Evolutionary conservation across 2,888 invertebrate genomes (phyloP).

Genomic region (Hirtodrosophila alboralis): DNA sequence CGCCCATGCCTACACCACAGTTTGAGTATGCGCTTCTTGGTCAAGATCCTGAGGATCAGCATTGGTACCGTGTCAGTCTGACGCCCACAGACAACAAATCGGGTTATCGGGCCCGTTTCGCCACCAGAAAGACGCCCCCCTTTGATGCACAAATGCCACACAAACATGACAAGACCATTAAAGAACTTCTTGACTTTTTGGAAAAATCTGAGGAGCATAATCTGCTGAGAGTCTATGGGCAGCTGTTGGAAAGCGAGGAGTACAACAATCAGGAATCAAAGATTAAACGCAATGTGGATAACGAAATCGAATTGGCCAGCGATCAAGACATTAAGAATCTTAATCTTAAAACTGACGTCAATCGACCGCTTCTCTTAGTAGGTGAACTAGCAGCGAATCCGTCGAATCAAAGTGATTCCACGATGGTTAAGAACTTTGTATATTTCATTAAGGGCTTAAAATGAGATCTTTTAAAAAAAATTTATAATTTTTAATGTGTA

Average conservation of each 20-base stretch:
- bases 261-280: slow-evolving; percentile 13
- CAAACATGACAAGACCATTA: slow-evolving; percentile 61
- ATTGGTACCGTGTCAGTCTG: slow-evolving; percentile 65
- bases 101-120: slow-evolving; percentile 48
- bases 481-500: neutral
- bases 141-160: slow-evolving; percentile 55
- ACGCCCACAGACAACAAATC: slow-evolving; percentile 41
- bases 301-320: slow-evolving; percentile 13
- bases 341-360: slow-evolving; percentile 9
- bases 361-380: slow-evolving; percentile 30
- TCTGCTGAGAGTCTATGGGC: slow-evolving; percentile 46
- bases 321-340: neutral
- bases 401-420: slow-evolving; percentile 8
- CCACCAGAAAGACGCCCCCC: slow-evolving; percentile 59
- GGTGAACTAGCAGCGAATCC: slow-evolving; percentile 11
- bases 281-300: slow-evolving; percentile 22
- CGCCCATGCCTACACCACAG: slow-evolving; percentile 16
- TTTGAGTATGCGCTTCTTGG: slow-evolving; percentile 67
- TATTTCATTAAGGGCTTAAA: slow-evolving; percentile 62
- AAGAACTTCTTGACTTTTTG: slow-evolving; percentile 51
- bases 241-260: slow-evolving; percentile 38
- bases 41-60: slow-evolving; percentile 64
- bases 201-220: slow-evolving; percentile 56
- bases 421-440: slow-evolving; percentile 38
- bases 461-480: neutral